Percentiles rank a stretch among this genome's conserved stretches.
These are phyloP conservation scores for Apeltes quadracus DNA, from an alignment of 2,113 vertebrate genomes.

Conservation along the genomic window DNA sequence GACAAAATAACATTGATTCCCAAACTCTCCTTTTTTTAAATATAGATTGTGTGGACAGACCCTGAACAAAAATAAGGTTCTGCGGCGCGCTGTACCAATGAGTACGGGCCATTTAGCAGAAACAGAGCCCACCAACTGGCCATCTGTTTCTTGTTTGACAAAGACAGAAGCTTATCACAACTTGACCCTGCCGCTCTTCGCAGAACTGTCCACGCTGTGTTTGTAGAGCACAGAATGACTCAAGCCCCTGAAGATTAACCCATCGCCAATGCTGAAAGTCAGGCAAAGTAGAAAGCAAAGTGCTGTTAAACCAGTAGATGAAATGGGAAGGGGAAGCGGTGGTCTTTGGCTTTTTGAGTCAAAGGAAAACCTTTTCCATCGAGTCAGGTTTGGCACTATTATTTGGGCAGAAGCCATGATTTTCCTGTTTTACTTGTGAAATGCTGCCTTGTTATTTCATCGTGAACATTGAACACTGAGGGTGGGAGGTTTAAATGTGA, in stretches of 20 bases:
- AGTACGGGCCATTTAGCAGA: constrained; percentile 60
- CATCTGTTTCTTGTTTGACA: constrained; percentile 78
- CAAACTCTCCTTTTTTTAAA: not conserved
- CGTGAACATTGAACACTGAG: constrained; percentile 14
- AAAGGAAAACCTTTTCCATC: constrained; percentile 8
- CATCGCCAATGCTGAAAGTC: constrained; percentile 1
- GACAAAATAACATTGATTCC: too few relatives aligned
- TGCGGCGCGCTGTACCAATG: not conserved
- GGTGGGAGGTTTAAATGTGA: constrained; percentile 14
- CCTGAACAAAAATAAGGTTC: not conserved
- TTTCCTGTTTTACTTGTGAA: constrained; percentile 41
- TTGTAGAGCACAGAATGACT: constrained; percentile 57
- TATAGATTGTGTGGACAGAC: not conserved
- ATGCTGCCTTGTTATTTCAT: constrained; percentile 40
- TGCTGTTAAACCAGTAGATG: not conserved
- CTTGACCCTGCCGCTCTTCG: constrained; percentile 33
- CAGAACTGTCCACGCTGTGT: constrained; percentile 53
- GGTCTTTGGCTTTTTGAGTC: constrained; percentile 20
- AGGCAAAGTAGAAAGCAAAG: constrained; percentile 4
- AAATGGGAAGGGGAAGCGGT: not conserved
- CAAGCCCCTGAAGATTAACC: constrained; percentile 3
- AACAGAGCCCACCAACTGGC: constrained; percentile 34
- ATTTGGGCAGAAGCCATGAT: constrained; percentile 16
- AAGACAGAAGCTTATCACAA: constrained; percentile 40
- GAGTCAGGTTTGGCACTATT: constrained; percentile 16